Evolutionary conservation across 2,113 vertebrate species (phyloP).

Genomic region (Ceyx cyanopectus): DNA sequence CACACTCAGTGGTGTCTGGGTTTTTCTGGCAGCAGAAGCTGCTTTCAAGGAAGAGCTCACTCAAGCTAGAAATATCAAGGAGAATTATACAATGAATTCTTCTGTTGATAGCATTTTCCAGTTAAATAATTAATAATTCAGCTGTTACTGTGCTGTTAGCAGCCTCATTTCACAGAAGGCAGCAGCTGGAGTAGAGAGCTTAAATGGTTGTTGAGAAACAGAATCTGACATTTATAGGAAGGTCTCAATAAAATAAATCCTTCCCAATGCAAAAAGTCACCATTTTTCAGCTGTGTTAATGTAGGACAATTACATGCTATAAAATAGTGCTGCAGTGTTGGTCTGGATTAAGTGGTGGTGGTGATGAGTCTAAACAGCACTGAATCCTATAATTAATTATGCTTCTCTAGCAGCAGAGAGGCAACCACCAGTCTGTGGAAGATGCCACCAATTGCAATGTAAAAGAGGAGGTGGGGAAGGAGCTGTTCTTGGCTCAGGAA

Average conservation of each 20-base stretch:
- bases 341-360: neutral
- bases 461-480: neutral
- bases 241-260: neutral
- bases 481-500: neutral
- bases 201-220: neutral
- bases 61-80: neutral
- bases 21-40: neutral
- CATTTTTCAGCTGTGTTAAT: neutral
- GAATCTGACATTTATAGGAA: neutral
- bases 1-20: fast-evolving
- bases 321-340: neutral
- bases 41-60: neutral
- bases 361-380: neutral
- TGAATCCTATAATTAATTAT: neutral
- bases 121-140: neutral
- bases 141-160: neutral
- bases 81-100: neutral
- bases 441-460: neutral
- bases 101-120: neutral
- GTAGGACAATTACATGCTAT: neutral
- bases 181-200: neutral
- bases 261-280: neutral
- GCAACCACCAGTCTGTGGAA: neutral
- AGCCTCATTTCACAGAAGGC: neutral
- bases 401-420: neutral